Evolutionary conservation across 2,888 invertebrate genomes (phyloP).

Genomic region (Leptothorax acervorum): DNA sequence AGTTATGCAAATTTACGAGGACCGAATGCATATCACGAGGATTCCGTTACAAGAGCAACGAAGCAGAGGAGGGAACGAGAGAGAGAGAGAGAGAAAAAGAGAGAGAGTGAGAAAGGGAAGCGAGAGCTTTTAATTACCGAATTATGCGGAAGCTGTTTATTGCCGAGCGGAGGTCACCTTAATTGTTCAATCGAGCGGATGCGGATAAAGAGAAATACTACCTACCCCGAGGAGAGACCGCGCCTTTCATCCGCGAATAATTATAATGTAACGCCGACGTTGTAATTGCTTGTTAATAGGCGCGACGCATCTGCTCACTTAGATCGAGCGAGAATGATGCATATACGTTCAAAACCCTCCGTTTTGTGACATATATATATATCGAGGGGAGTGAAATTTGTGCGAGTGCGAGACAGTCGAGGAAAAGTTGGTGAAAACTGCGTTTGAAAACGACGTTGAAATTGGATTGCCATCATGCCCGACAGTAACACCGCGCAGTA

Average conservation of each 20-base stretch:
- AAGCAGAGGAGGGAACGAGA: background rate
- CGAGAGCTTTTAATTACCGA: constrained; percentile 77
- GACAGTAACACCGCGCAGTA: background rate
- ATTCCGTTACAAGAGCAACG: constrained; percentile 38
- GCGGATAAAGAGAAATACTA: constrained; percentile 63
- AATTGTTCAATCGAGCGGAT: constrained; percentile 76
- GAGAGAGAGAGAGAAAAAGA: background rate
- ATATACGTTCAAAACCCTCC: constrained; percentile 22
- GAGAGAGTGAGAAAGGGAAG: constrained; percentile 47
- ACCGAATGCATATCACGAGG: constrained; percentile 42
- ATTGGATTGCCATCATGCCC: background rate
- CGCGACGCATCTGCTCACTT: constrained; percentile 66
- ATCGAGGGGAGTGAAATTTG: constrained; percentile 1
- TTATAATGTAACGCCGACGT: constrained; percentile 73
- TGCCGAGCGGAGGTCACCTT: constrained; percentile 59
- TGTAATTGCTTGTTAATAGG: constrained; percentile 75
- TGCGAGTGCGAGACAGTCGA: background rate
- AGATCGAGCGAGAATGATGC: background rate
- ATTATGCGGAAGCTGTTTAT: constrained; percentile 74
- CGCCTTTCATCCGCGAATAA: constrained; percentile 66
- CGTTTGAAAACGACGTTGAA: background rate
- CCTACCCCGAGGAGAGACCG: constrained; percentile 46
- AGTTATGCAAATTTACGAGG: constrained; percentile 80
- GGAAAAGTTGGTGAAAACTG: constrained; percentile 15
- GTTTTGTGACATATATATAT: constrained; percentile 7